Base-by-base conservation (phyloP, 2,113 vertebrate species). In the Larimichthys crocea region DNA sequence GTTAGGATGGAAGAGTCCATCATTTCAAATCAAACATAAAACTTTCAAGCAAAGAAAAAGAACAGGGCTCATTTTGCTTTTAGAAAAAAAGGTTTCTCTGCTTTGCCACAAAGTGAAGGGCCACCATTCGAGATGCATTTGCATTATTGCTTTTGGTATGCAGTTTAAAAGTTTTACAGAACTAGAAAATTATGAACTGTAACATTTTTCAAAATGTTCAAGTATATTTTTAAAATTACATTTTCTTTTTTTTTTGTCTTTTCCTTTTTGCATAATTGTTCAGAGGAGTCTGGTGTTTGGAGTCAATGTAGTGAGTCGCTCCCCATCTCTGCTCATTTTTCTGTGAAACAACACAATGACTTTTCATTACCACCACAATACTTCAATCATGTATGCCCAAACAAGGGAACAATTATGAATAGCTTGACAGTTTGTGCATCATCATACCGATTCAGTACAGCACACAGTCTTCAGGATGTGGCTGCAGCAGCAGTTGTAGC, bases 401-500 rank as follows among this genome's bases (percentile, higher is more conserved):
- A 52, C 48, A 8, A 40, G 35, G 35, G 6, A 66, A 10, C 11
- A 63, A 9, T 0, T 29, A 55, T 66, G 0, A 55, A 0, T 19
- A 53, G 29, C n/a, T 73, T 31, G 11, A 67, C 15, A 50, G 42
- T 10, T 64, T 11, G 15, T 64, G 16, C 48, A 63, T 73, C 16
- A n/a, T 70, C 80, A 35, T 83, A 89, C 82, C 76, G 71, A 46
- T 52, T 42, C 22, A 72, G 10, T 55, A 15, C 63, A 83, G 63
- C 60, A 56, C 17, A 20, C 35, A 14, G 64, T 83, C 64, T 88
- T 97, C 96, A 99, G 89, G 98, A 99, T 90, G 97, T 97, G 94
- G 97, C 96, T 86, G 97, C 95, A 60, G 93, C 67, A 86, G 97
- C 94, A 87, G 97, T 95, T 82, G 96, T 92, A 89, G 96, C 90